Conservation (phyloP, 2,797 vertebrate species). For the Enteromius argenteus region DNA sequence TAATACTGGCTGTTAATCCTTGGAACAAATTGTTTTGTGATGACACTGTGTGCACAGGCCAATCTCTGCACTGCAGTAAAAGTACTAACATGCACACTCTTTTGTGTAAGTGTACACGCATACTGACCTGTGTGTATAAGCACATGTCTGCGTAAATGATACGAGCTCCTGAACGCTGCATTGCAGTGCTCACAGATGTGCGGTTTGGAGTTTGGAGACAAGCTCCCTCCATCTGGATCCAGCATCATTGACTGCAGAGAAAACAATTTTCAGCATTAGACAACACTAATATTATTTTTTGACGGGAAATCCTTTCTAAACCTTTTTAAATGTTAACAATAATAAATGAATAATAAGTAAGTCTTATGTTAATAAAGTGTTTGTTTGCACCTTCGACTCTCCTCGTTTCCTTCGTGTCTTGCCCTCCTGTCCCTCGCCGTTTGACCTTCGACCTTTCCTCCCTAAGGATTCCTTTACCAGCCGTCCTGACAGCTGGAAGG, state of each 20-base stretch:
- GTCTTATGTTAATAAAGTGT: slow-evolving; percentile 12
- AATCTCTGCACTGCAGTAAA: background rate
- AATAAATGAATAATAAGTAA: background rate
- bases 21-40: background rate
- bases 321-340: background rate
- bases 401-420: slow-evolving; percentile 92
- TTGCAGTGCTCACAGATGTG: slow-evolving; percentile 96
- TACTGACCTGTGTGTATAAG: slow-evolving; percentile 93
- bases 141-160: slow-evolving; percentile 95
- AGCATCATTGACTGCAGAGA: slow-evolving; percentile 80
- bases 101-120: background rate
- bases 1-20: background rate
- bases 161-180: slow-evolving; percentile 96
- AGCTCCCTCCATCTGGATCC: slow-evolving; percentile 85
- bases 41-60: background rate
- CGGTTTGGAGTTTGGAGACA: slow-evolving; percentile 92
- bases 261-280: background rate
- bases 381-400: slow-evolving; percentile 83
- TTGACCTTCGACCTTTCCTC: slow-evolving; percentile 95
- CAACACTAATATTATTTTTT: slow-evolving; percentile 3
- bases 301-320: background rate
- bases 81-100: background rate
- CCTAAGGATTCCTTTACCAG: slow-evolving; percentile 86
- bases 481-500: slow-evolving; percentile 82
- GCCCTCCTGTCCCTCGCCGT: slow-evolving; percentile 94